Evolutionary conservation across 2,113 vertebrate genomes (phyloP), one percentile per base, ranked within the genome.

Genomic region (Girardinichthys multiradiatus): DNA sequence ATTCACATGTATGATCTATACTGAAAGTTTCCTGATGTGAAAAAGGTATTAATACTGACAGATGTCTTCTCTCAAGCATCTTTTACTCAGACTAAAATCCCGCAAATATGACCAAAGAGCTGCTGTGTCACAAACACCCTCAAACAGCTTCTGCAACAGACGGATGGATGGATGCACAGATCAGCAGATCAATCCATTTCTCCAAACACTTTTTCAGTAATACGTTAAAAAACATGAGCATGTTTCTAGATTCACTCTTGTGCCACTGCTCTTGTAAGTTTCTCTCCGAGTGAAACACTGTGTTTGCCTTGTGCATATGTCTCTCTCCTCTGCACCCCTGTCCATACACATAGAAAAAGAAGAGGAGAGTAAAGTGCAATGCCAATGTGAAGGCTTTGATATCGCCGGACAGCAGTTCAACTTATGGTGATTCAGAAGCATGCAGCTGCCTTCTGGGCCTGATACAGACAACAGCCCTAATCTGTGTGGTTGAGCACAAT

Each of bases 331-430:
- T 86, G 81, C 72, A 15, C 71, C 85, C 13, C 79, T 79, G 80
- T 91, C 84, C 81, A 29, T 42, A 28, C 54, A 63, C 31, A 72
- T 82, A 67, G 81, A 85, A 80, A 85, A 87, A 86, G 88, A 90
- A 80, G 89, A 91, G 86, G 89, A 91, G 90, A 90, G 86, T 93
- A 94, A 94, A 94, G 92, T 94, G 94, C 93, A 81, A 92, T 33
- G 86, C 90, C 90, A 90, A 92, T 86, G 83, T 83, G 70, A 90
- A 91, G 91, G 92, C 91, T 90, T 8, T 12, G 57, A 89, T 62
- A 65, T 69, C 83, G 72, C 83, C 88, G 64, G 70, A 86, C 76
- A 73, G 83, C 78, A 76, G 86, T 87, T 85, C 77, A 79, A 77
- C 81, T 86, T 77, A 31, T 67, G 80, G 51, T 62, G 80, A 77